Conservation (phyloP, 1,140 invertebrate genomes). For the Bombus superbus region DNA sequence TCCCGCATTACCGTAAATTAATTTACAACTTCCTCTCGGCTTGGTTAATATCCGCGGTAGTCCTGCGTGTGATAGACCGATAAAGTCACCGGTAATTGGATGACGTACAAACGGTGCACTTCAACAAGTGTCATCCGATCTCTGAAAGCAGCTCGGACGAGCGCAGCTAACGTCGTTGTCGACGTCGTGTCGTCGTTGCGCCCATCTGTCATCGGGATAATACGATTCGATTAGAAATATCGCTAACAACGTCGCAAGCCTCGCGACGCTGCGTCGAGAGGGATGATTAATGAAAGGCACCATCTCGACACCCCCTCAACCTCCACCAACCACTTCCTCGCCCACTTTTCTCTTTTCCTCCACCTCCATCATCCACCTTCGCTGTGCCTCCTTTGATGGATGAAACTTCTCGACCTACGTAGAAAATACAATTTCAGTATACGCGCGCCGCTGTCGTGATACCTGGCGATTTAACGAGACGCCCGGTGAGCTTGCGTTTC, state of each 20-base stretch:
- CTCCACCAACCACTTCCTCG: neutral
- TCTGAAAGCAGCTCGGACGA: constrained; percentile 16
- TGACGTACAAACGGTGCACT: constrained; percentile 34
- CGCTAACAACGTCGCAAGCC: constrained; percentile 45
- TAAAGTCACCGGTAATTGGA: constrained; percentile 54
- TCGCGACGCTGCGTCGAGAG: constrained; percentile 1
- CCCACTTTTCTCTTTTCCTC: neutral
- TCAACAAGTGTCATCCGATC: constrained; percentile 55
- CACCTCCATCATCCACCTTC: neutral
- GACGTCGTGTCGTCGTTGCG: constrained; percentile 47
- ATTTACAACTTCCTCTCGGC: constrained; percentile 45
- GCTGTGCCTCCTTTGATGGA: constrained; percentile 41
- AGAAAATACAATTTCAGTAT: constrained; percentile 51
- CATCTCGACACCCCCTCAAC: neutral
- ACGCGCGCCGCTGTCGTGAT: constrained; percentile 33
- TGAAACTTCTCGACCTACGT: constrained; percentile 50
- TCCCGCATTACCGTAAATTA: constrained; percentile 45
- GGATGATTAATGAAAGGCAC: constrained; percentile 63
- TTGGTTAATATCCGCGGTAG: constrained; percentile 33
- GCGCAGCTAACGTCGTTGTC: constrained; percentile 22
- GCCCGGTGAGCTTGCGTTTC: constrained; percentile 27
- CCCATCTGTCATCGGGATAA: constrained; percentile 63
- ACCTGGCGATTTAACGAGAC: constrained; percentile 51
- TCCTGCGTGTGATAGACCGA: constrained; percentile 43
- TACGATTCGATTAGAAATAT: constrained; percentile 68